Evolutionary conservation across 1,140 invertebrate species (phyloP), one percentile per base, ranked within the genome.

Genomic region (Aphaenogaster rudis): DNA sequence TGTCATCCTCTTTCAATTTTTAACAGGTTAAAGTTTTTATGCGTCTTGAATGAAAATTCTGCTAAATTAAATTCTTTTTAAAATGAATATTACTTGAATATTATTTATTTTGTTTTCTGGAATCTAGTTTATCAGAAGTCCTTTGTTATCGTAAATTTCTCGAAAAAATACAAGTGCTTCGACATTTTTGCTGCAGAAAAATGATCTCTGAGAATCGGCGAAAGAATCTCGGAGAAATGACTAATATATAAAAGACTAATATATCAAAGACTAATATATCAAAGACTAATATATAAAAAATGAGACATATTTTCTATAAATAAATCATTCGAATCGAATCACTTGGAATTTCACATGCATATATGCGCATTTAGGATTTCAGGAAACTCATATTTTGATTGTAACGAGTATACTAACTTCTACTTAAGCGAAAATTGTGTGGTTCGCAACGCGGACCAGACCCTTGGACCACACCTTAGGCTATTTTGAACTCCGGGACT

Each of bases 331-430:
- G 61, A 66, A 48, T 69, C n/a, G 21, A 69, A 7, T 69, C 1
- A 15, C 9, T 66, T 42, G 0, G 9, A 42, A 64, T 67, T 21
- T 67, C 0, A 39, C 3, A 28, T 39, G 17, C 15, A 9, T 42
- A 21, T 57, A 21, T 54, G 17, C 9, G 3, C 21, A n/a, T n/a
- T 74, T 39, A 17, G 3, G 15, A 57, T 9, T 59, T 76, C 3
- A 11, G 33, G 9, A 57, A 74, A 77, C 9, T 13, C 4, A 9
- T 45, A 36, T 63, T 78, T 78, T 61, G 39, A 78, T 78, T 48
- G 8, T 21, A 45, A 77, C 1, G 1, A 63, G 5, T 63, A 17
- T 42, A 63, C n/a, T 33, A n/a, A 39, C 17, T 64, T n/a, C 11
- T 48, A 11, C 45, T 5, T n/a, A 50, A 64, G 11, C 33, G 59